These are phyloP conservation scores for Magallana nippona DNA, from an alignment of 2,888 invertebrate species.

Conservation along the genomic window DNA sequence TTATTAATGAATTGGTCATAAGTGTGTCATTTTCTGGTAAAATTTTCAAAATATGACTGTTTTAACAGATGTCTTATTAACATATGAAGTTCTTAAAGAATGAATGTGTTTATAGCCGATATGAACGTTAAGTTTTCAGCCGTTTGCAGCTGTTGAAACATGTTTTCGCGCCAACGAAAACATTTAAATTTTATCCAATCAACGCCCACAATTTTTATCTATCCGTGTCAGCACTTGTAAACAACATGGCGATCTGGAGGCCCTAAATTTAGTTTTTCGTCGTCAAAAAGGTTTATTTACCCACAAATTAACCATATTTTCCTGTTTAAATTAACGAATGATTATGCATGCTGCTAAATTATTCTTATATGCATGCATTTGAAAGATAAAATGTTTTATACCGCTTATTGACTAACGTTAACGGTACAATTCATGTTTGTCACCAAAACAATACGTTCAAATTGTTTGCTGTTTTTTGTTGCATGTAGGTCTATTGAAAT, in stretches of 20 bases:
- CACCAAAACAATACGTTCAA: no score
- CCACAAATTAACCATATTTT: neutral
- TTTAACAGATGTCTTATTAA: no score
- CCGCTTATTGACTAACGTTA: no score
- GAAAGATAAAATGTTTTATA: no score
- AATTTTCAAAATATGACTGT: no score
- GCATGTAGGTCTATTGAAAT: no score
- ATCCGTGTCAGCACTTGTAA: slow-evolving; percentile 26
- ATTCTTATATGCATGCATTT: neutral
- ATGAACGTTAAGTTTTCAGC: neutral
- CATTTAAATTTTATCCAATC: slow-evolving; percentile 17
- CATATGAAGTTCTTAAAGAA: no score
- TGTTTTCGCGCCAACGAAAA: slow-evolving; percentile 16
- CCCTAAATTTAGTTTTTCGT: neutral
- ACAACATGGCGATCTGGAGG: slow-evolving; percentile 27
- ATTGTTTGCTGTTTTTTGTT: no score
- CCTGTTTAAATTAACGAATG: neutral
- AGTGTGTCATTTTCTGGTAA: no score
- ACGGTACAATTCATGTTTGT: no score
- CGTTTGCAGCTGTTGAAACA: slow-evolving; percentile 5
- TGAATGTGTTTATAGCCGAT: no score
- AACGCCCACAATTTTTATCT: neutral
- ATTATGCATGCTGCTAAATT: neutral
- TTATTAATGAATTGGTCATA: no score
- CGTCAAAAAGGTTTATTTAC: slow-evolving; percentile 3